Evolutionary conservation across 1,140 invertebrate species (phyloP).

Genomic region (Gryllus bimaculatus): DNA sequence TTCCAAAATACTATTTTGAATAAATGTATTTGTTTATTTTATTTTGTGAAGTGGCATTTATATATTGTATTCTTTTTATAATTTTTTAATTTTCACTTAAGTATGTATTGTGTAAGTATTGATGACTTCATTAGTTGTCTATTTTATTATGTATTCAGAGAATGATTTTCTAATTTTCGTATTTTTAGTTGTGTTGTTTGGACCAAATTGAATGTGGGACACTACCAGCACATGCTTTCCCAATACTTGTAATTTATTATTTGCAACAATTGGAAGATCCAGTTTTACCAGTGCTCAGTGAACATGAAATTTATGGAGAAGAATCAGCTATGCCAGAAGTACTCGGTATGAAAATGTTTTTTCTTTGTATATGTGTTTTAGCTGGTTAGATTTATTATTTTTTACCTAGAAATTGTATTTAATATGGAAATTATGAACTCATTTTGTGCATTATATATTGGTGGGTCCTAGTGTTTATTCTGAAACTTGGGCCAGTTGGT

Average conservation of each 20-base stretch:
- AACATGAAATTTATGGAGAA: neutral
- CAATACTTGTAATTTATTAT: slow-evolving; percentile 15
- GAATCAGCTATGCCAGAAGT: neutral
- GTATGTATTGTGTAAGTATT: no score
- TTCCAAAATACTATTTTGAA: no score
- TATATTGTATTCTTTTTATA: no score
- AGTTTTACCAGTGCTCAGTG: slow-evolving; percentile 18
- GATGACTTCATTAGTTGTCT: no score
- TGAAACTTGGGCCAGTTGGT: no score
- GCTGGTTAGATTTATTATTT: neutral
- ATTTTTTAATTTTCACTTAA: no score
- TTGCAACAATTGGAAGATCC: slow-evolving; percentile 19
- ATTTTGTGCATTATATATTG: no score
- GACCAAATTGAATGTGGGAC: slow-evolving; percentile 9
- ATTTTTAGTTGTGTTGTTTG: slow-evolving; percentile 14
- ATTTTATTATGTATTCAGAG: neutral
- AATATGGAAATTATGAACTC: no score
- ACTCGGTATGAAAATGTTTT: neutral
- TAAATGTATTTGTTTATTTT: no score
- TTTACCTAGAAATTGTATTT: neutral
- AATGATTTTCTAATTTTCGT: neutral
- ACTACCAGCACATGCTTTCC: slow-evolving; percentile 17
- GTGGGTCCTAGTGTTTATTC: no score
- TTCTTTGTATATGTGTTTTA: neutral
- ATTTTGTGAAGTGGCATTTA: no score